These are phyloP conservation scores for Antheraea assamensis DNA, from an alignment of 2,888 invertebrate genomes.

Conservation along the genomic window DNA sequence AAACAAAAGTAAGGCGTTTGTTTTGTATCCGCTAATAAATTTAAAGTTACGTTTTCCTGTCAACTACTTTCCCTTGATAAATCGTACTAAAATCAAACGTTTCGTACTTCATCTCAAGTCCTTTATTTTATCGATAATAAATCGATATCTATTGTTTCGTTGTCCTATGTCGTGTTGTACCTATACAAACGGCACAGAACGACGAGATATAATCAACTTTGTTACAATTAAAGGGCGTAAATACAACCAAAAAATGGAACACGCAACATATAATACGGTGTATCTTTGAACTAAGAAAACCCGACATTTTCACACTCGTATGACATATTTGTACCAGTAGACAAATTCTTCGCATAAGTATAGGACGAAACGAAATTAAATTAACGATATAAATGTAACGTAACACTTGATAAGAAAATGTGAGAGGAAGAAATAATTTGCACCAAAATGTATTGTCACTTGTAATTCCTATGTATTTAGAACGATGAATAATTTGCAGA, in stretches of 20 bases:
- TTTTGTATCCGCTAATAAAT: conserved; percentile 19
- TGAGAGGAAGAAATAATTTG: neutral
- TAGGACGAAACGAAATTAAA: neutral
- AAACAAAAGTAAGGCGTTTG: conserved; percentile 20
- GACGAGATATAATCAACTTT: conserved; percentile 30
- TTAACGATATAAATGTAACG: neutral
- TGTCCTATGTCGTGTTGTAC: no score
- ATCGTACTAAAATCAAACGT: neutral
- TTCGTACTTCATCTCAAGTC: no score
- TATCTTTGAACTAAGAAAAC: neutral
- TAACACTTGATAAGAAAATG: neutral
- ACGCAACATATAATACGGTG: neutral
- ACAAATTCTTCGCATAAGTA: no score
- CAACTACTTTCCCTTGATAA: neutral
- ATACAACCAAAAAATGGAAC: neutral
- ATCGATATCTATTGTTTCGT: no score
- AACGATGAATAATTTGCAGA: conserved; percentile 46
- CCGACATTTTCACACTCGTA: no score
- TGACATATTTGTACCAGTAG: no score
- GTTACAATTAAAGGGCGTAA: neutral
- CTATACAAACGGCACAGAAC: conserved; percentile 20
- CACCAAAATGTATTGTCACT: neutral
- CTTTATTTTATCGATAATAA: no score
- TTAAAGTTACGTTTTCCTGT: neutral
- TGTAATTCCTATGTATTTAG: conserved; percentile 12